Conservation (phyloP, 1,140 invertebrate genomes). For the Drosophila setifemur region DNA sequence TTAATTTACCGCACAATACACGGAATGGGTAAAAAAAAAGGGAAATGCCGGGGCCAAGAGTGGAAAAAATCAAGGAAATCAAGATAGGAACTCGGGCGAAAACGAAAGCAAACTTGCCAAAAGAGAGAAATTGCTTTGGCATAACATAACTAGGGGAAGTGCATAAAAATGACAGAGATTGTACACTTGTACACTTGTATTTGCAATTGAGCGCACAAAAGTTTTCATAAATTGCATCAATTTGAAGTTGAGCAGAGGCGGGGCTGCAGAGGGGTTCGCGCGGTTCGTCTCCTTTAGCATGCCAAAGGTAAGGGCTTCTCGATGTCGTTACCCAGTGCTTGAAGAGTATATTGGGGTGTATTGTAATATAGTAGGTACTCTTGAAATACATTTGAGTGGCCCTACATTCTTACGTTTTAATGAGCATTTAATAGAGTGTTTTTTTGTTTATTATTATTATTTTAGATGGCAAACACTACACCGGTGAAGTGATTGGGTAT, state of each 20-base stretch:
- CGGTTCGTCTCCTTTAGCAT: slow-evolving; percentile 24
- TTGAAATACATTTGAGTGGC: too few relatives aligned
- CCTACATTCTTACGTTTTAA: too few relatives aligned
- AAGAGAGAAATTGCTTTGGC: slow-evolving; percentile 70
- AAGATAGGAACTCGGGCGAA: slow-evolving; percentile 41
- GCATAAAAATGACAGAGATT: slow-evolving; percentile 76
- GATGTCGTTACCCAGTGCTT: slow-evolving; percentile 26
- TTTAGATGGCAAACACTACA: not conserved
- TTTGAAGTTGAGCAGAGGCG: slow-evolving; percentile 46
- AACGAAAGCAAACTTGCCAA: slow-evolving; percentile 36
- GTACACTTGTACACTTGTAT: slow-evolving; percentile 53
- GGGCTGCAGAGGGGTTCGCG: not conserved
- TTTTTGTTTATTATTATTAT: too few relatives aligned
- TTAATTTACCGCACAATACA: slow-evolving; percentile 75
- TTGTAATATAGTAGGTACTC: too few relatives aligned
- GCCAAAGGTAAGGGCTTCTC: slow-evolving; percentile 62
- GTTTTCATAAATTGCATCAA: slow-evolving; percentile 80
- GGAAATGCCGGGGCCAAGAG: slow-evolving; percentile 1
- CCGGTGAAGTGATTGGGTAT: not conserved
- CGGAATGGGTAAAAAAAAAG: slow-evolving; percentile 33
- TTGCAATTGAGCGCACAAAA: slow-evolving; percentile 78
- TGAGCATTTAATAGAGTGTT: too few relatives aligned
- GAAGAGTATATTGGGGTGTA: not conserved
- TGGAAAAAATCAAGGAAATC: slow-evolving; percentile 30
- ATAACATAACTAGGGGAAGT: slow-evolving; percentile 64